These are phyloP conservation scores for Thereva unica DNA, from an alignment of 2,888 invertebrate species.

Conservation along the genomic window DNA sequence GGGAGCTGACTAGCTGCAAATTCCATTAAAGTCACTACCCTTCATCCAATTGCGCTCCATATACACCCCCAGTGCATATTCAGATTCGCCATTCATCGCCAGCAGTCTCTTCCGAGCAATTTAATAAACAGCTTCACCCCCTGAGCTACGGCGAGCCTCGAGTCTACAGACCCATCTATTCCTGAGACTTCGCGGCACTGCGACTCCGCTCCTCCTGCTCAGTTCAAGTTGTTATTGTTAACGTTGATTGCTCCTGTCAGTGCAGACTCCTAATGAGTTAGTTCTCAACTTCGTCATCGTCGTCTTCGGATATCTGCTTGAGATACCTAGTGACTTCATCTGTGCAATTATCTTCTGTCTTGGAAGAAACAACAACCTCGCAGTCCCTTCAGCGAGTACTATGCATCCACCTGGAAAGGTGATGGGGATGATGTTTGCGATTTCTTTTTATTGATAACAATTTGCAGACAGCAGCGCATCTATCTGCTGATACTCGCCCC, in stretches of 20 bases:
- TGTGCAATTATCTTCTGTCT: too few relatives aligned
- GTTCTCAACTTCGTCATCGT: constrained; percentile 27
- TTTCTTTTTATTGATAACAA: too few relatives aligned
- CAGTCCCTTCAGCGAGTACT: too few relatives aligned
- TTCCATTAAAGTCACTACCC: constrained; percentile 20
- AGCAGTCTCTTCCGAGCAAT: constrained; percentile 24
- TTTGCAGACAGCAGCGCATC: too few relatives aligned
- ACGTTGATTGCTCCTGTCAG: constrained; percentile 29
- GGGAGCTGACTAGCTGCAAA: constrained; percentile 22
- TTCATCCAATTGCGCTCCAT: constrained; percentile 16
- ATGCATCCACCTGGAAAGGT: too few relatives aligned
- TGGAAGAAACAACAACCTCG: too few relatives aligned
- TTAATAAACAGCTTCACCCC: constrained; percentile 28
- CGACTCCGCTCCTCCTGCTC: constrained; percentile 6
- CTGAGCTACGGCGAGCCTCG: constrained; percentile 1
- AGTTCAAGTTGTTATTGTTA: constrained; percentile 32
- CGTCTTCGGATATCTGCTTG: constrained; percentile 4
- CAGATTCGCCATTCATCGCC: neutral
- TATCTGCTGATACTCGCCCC: too few relatives aligned
- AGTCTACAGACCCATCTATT: too few relatives aligned
- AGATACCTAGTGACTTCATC: too few relatives aligned
- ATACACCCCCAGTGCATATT: neutral
- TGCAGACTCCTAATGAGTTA: constrained; percentile 24
- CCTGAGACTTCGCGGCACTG: neutral
- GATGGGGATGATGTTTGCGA: too few relatives aligned